Conservation (phyloP, 2,113 vertebrate genomes). For the Nicator chloris region DNA sequence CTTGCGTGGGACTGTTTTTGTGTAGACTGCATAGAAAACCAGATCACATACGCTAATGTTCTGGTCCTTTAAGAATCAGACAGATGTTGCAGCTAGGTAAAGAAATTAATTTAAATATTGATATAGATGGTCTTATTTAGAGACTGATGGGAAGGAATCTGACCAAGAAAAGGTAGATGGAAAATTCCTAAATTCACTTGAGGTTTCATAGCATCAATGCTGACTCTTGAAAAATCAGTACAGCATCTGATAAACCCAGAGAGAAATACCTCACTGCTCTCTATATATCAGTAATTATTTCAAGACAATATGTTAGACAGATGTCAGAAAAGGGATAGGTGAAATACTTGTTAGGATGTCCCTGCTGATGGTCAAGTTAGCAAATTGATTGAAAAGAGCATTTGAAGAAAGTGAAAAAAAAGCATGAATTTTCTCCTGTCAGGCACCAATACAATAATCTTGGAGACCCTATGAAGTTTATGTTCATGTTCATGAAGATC, state of each 20-base stretch:
- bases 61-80: neutral
- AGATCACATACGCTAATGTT: neutral
- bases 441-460: neutral
- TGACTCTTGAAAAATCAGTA: slow-evolving; percentile 23
- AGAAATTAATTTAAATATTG: slow-evolving; percentile 4
- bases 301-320: neutral
- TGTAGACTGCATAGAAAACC: neutral
- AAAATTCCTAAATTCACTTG: slow-evolving; percentile 14
- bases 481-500: neutral
- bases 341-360: neutral
- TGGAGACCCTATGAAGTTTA: slow-evolving; percentile 6
- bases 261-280: neutral
- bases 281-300: neutral
- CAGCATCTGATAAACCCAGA: neutral
- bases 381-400: neutral
- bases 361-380: neutral
- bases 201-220: slow-evolving; percentile 10
- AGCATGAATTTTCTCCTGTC: neutral
- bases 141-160: neutral
- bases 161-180: neutral
- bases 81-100: neutral
- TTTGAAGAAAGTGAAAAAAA: slow-evolving; percentile 1
- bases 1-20: neutral
- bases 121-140: neutral
- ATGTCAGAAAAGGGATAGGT: neutral